phyloP scores from a whole-genome alignment of 2,113 vertebrate genomes.

The Nannobrachium achirus region DNA sequence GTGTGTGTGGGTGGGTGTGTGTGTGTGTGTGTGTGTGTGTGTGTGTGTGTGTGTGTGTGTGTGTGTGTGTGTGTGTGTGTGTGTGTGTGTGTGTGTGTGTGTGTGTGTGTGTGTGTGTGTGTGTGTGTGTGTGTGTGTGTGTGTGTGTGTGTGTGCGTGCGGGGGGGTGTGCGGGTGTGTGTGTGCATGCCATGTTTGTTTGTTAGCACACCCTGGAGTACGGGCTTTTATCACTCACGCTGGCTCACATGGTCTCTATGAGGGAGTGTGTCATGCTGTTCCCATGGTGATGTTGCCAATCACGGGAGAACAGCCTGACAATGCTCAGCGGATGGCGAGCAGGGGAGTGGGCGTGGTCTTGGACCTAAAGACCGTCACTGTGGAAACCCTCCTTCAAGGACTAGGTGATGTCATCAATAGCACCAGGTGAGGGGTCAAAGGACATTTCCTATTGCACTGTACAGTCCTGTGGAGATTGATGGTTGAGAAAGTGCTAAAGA shows the following conservation, averaged over 20 bases:
- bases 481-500: too few relatives aligned
- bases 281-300: slow-evolving; percentile 93
- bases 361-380: slow-evolving; percentile 79
- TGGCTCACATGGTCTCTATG: slow-evolving; percentile 89
- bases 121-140: too few relatives aligned
- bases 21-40: too few relatives aligned
- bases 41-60: too few relatives aligned
- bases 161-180: not conserved
- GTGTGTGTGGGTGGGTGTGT: too few relatives aligned
- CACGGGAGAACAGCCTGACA: slow-evolving; percentile 89
- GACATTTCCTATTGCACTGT: too few relatives aligned
- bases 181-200: not conserved
- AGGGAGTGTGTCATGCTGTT: slow-evolving; percentile 90
- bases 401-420: slow-evolving; percentile 86
- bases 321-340: slow-evolving; percentile 81
- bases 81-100: too few relatives aligned
- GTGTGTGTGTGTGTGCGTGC: too few relatives aligned
- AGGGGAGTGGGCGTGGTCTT: slow-evolving; percentile 84
- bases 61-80: too few relatives aligned
- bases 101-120: too few relatives aligned
- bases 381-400: slow-evolving; percentile 77
- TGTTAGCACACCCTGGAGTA: slow-evolving; percentile 85
- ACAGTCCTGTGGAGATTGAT: too few relatives aligned
- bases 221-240: slow-evolving; percentile 93
- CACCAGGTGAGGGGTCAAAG: slow-evolving; percentile 80